Percentiles rank a stretch among this genome's conserved stretches.
These are phyloP conservation scores for Orientallactaga bullata DNA, from an alignment of 2,113 vertebrate species.

Conservation along the genomic window DNA sequence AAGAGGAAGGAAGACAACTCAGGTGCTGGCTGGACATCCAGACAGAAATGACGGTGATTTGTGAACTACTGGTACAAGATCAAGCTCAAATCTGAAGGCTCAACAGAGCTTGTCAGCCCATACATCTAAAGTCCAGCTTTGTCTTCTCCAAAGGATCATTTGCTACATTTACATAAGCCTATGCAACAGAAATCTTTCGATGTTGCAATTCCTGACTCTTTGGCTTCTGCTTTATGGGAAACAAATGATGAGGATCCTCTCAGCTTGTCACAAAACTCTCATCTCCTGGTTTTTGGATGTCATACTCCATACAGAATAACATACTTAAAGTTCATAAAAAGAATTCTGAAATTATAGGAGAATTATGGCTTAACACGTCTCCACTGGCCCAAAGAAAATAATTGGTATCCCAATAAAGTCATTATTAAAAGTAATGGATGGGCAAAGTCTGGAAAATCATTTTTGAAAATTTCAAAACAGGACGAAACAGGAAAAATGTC, in stretches of 20 bases:
- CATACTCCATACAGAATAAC: constrained; percentile 65
- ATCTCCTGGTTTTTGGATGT: constrained; percentile 72
- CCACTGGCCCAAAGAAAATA: constrained; percentile 84
- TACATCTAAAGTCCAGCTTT: constrained; percentile 36
- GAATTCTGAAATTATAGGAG: constrained; percentile 80
- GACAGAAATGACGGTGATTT: constrained; percentile 65
- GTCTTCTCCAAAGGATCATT: constrained; percentile 62
- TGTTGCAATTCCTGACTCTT: constrained; percentile 62
- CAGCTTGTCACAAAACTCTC: constrained; percentile 53
- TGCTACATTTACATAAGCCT: constrained; percentile 58
- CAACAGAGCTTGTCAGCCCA: constrained; percentile 56
- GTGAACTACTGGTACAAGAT: constrained; percentile 62
- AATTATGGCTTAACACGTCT: constrained; percentile 82
- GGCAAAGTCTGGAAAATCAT: constrained; percentile 85
- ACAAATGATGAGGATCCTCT: constrained; percentile 72
- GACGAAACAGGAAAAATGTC: constrained; percentile 84
- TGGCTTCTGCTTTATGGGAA: constrained; percentile 68
- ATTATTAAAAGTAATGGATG: constrained; percentile 86
- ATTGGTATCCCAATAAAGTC: constrained; percentile 83
- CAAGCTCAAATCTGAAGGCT: constrained; percentile 39
- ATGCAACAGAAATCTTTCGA: constrained; percentile 76
- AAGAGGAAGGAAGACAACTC: constrained; percentile 61
- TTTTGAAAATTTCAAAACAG: constrained; percentile 84
- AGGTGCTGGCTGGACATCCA: constrained; percentile 39
- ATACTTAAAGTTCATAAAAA: constrained; percentile 68